Percentiles rank a stretch among this genome's conserved stretches.
Evolutionary conservation across 1,140 invertebrate species (phyloP).

Genomic region (Meloidogyne exigua): DNA sequence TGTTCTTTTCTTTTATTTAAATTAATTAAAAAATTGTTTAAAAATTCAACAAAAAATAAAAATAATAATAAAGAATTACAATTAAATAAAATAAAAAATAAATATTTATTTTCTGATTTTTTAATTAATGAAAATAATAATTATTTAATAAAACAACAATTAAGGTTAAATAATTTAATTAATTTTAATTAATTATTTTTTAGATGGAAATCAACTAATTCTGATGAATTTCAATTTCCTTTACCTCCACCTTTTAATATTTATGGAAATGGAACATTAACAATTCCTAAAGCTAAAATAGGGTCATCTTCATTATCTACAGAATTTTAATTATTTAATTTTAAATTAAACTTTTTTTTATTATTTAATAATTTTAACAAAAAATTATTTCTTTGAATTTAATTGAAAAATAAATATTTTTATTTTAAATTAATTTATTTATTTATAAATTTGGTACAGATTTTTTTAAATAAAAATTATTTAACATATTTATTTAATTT

Average conservation of each 20-base stretch:
- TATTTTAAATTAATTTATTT: neutral
- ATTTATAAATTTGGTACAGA: too few relatives aligned
- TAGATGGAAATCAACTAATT: neutral
- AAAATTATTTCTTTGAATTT: too few relatives aligned
- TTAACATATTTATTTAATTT: too few relatives aligned
- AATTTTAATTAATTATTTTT: neutral
- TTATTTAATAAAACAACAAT: neutral
- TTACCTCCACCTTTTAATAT: constrained; percentile 1
- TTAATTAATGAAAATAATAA: neutral
- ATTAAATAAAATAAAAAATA: neutral
- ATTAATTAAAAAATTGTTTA: neutral
- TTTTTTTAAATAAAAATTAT: neutral
- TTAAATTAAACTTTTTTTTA: neutral
- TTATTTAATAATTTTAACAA: neutral
- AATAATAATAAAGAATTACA: neutral
- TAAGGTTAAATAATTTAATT: too few relatives aligned
- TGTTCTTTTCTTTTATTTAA: neutral
- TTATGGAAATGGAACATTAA: constrained; percentile 1
- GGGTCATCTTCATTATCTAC: neutral
- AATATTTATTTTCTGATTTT: neutral
- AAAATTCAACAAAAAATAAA: neutral
- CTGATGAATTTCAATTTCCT: neutral
- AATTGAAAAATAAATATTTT: too few relatives aligned
- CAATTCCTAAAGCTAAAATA: neutral
- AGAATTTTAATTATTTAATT: neutral